Evolutionary conservation across 2,113 vertebrate species (phyloP), one percentile per base, ranked within the genome.

Genomic region (Ceyx melanurus): DNA sequence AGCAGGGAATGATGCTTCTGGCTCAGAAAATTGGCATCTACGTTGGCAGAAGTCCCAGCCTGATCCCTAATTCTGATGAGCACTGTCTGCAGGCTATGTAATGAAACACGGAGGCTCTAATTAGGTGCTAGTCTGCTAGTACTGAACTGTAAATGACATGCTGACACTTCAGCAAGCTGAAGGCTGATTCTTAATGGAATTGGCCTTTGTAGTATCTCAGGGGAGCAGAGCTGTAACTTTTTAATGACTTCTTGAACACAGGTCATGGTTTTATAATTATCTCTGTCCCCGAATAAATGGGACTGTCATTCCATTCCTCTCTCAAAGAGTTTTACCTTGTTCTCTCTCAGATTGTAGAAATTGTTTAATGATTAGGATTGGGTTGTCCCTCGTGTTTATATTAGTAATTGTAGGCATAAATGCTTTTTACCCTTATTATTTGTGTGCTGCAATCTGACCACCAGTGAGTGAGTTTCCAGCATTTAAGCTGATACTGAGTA

Each of bases 401-500:
- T 85, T 85, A 76, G 67, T 79, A 22, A 35, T 54, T 54, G 19
- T 20, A 88, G 45, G 45, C 37, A 22, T 51, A 77, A 85, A 31
- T 93, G 37, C 45, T 90, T 88, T 88, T 78, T 57, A 56, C 42
- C 11, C 6, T 2, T 74, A 68, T 67, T 94, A 67, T 75, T 88
- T 67, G 19, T 81, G 29, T 79, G 78, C 58, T 79, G 78, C 58
- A 72, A 1, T 89, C 82, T 85, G 46, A 54, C 45, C 82, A 68
- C 79, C 45, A 65, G 29, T 80, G 31, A 77, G 61, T 53, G 62
- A 89, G 86, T 94, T 80, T 45, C 16, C 60, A 81, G 73, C 33
- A 25, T 65, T 88, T 86, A 58, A 82, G 82, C 56, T 91, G 64
- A 21, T 91, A 74, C n/a, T 92, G 91, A 70, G 71, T 91, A 95